phyloP scores from a whole-genome alignment of 2,113 vertebrate species.

The Platycercus adscitus region DNA sequence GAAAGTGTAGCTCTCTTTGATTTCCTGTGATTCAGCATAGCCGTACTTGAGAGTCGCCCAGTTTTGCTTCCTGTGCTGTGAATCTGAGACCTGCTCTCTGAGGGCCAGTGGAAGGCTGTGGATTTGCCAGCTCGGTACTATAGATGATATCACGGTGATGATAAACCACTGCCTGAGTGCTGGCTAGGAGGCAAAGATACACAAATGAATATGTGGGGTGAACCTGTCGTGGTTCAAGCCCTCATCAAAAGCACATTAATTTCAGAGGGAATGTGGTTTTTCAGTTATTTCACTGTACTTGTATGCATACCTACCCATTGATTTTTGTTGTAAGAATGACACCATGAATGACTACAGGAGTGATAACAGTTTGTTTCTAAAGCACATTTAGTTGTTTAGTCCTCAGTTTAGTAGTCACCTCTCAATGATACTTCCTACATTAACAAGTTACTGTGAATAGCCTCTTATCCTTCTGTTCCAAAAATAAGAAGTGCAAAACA shows the following conservation, averaged over 20 bases:
- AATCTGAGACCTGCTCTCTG: neutral
- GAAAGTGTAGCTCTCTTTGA: constrained; percentile 14
- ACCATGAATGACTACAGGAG: neutral
- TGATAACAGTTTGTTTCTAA: neutral
- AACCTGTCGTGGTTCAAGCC: neutral
- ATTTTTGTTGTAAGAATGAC: neutral
- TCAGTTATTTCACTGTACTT: neutral
- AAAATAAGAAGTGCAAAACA: neutral
- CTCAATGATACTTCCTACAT: neutral
- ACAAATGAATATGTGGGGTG: neutral
- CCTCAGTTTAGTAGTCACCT: neutral
- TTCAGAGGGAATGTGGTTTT: neutral
- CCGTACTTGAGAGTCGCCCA: neutral
- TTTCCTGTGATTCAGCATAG: neutral
- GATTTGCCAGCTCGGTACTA: fast-evolving
- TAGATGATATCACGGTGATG: neutral
- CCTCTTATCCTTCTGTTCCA: neutral
- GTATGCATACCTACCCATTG: neutral
- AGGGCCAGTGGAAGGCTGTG: fast-evolving
- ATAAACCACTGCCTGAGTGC: neutral
- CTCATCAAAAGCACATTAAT: neutral
- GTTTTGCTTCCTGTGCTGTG: neutral
- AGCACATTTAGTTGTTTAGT: neutral
- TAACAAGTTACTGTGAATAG: neutral
- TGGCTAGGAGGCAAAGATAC: neutral